Evolutionary conservation across 1,140 invertebrate genomes (phyloP), one percentile per base, ranked within the genome.

Genomic region (Drusus annulatus): DNA sequence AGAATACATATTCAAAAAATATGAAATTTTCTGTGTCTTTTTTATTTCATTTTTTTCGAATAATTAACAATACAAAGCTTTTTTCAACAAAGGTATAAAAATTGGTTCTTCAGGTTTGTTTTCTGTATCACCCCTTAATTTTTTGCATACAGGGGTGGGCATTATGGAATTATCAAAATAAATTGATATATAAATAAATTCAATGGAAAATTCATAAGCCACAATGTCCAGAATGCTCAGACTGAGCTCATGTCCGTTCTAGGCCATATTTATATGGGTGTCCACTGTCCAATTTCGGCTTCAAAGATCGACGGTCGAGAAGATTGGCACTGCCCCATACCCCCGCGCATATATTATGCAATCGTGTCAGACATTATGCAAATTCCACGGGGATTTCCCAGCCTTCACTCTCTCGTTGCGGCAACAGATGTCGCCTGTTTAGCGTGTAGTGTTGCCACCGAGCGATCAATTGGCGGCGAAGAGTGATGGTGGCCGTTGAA

Each of bases 321-420:
- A 10, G 36, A 10, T 45, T 45, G 36, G 36, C 5, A 45, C 10
- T 45, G 36, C 17, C 17, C 23, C 56, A 15, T 8, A 21, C n/a
- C 51, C 51, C 68, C 6, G 19, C 25, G 63, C 69, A 63, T 80
- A 25, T 23, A 80, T 80, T 80, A 80, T 80, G 78, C 78, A 80
- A 71, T 50, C 50, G 17, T 74, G 69, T 51, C 68, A 25, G 69
- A 75, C 78, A 80, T 80, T 80, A 80, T 80, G 78, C 69, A 80
- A 75, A 80, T 80, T 65, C 78, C 78, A 75, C 58, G n/a, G 63
- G 73, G 71, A 56, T 56, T 63, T 25, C 71, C 52, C 7, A 1
- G 23, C 31, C 51, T 45, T 45, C 36, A 45, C 36, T 45, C n/a
- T 36, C 77, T 52, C 23, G 36, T 25, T 17, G 21, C 17, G 77